Percentiles rank a stretch among this genome's conserved stretches.
Evolutionary conservation across 1,140 invertebrate genomes (phyloP).

Genomic region (Drosophila seguyi): DNA sequence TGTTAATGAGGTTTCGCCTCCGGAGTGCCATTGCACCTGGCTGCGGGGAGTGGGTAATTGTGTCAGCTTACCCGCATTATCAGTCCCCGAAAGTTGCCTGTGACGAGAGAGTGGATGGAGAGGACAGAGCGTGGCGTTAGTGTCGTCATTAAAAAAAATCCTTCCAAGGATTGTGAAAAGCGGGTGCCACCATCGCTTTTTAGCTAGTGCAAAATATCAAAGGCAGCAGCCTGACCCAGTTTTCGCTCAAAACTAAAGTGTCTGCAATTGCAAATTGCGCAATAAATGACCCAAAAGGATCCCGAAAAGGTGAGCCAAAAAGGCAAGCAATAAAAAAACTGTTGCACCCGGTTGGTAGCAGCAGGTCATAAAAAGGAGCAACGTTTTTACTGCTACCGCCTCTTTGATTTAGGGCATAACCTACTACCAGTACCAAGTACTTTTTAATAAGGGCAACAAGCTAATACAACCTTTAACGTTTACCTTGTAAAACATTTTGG

Average conservation of each 20-base stretch:
- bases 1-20: slow-evolving; percentile 63
- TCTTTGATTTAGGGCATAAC: slow-evolving; percentile 25
- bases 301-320: slow-evolving; percentile 22
- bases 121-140: slow-evolving; percentile 29
- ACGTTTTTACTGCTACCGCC: slow-evolving; percentile 13
- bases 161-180: slow-evolving; percentile 14
- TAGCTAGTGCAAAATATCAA: slow-evolving; percentile 18
- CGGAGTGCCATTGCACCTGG: slow-evolving; percentile 41
- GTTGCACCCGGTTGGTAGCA: slow-evolving; percentile 22
- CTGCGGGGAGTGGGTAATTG: slow-evolving; percentile 52
- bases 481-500: background rate
- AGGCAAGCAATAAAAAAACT: slow-evolving; percentile 6
- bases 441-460: background rate
- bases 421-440: background rate
- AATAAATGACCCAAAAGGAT: slow-evolving; percentile 45
- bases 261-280: slow-evolving; percentile 47
- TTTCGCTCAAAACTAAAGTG: slow-evolving; percentile 20
- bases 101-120: background rate
- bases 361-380: slow-evolving; percentile 29
- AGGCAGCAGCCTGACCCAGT: slow-evolving; percentile 37
- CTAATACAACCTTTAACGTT: background rate
- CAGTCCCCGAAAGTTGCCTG: slow-evolving; percentile 3
- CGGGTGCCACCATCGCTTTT: background rate
- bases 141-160: slow-evolving; percentile 45
- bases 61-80: slow-evolving; percentile 63